Evolutionary conservation across 2,113 vertebrate species (phyloP).

Genomic region (Suncus etruscus): DNA sequence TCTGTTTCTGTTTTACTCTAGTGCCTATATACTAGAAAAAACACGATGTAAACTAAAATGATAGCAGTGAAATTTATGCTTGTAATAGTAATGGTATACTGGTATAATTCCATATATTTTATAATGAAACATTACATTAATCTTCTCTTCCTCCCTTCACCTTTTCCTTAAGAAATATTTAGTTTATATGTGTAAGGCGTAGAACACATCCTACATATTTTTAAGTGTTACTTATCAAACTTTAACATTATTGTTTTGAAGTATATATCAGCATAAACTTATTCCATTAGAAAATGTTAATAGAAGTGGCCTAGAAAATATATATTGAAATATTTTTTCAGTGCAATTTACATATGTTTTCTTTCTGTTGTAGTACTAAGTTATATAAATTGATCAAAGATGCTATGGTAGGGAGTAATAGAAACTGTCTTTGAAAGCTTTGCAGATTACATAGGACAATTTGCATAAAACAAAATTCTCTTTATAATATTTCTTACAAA

Average conservation of each 20-base stretch:
- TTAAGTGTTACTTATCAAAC: constrained; percentile 21
- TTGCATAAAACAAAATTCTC: background rate
- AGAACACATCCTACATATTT: constrained; percentile 15
- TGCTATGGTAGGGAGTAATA: background rate
- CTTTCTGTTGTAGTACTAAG: background rate
- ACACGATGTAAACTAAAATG: background rate
- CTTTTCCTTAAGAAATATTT: constrained; percentile 27
- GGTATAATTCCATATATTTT: background rate
- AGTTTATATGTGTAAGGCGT: background rate
- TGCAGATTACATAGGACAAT: background rate
- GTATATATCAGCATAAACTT: constrained; percentile 16
- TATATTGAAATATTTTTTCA: constrained; percentile 40
- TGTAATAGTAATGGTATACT: background rate
- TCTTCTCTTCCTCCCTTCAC: background rate
- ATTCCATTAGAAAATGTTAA: background rate
- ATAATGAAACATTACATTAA: background rate
- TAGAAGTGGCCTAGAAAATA: background rate
- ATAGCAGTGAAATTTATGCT: constrained; percentile 7
- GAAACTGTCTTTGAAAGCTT: background rate
- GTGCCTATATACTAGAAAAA: constrained; percentile 30
- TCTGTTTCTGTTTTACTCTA: background rate
- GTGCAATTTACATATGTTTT: background rate
- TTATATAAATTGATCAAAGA: background rate
- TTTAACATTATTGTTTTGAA: constrained; percentile 35
- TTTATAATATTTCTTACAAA: background rate